phyloP scores from a whole-genome alignment of 2,113 vertebrate species.

The Symphodus melops region DNA sequence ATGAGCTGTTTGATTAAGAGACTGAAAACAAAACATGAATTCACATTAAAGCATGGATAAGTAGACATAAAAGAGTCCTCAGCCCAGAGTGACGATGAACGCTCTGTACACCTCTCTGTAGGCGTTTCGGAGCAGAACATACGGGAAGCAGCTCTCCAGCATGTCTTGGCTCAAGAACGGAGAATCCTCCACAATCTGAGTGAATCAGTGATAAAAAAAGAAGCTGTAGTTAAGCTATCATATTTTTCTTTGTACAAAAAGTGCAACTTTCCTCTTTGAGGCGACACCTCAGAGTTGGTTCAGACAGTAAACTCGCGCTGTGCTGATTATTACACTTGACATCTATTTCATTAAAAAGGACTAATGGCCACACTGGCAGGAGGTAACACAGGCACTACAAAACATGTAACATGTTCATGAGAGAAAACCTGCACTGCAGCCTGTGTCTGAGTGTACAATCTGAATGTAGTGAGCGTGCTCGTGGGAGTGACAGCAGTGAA shows the following conservation, averaged over 20 bases:
- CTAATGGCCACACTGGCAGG: no score
- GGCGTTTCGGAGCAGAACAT: conserved; percentile 91
- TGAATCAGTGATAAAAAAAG: background rate
- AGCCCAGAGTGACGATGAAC: conserved; percentile 78
- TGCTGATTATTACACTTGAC: no score
- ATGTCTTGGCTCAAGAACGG: conserved; percentile 92
- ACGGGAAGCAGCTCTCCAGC: conserved; percentile 93
- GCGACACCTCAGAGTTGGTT: no score
- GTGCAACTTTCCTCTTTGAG: no score
- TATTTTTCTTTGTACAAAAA: background rate
- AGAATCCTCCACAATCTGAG: conserved; percentile 91
- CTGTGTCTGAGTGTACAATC: no score
- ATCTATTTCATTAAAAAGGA: no score
- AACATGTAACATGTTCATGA: no score
- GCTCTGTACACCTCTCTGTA: conserved; percentile 89
- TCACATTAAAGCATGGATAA: conserved; percentile 8
- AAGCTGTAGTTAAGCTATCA: background rate
- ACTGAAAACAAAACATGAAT: background rate
- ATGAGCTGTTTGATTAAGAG: background rate
- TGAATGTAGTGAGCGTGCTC: no score
- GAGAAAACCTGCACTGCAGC: no score
- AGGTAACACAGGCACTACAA: no score
- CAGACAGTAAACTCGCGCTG: no score
- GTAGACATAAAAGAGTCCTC: conserved; percentile 17
- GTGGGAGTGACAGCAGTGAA: no score